These are phyloP conservation scores for Accipiter virgatus DNA, from an alignment of 2,113 vertebrate species.

Conservation along the genomic window DNA sequence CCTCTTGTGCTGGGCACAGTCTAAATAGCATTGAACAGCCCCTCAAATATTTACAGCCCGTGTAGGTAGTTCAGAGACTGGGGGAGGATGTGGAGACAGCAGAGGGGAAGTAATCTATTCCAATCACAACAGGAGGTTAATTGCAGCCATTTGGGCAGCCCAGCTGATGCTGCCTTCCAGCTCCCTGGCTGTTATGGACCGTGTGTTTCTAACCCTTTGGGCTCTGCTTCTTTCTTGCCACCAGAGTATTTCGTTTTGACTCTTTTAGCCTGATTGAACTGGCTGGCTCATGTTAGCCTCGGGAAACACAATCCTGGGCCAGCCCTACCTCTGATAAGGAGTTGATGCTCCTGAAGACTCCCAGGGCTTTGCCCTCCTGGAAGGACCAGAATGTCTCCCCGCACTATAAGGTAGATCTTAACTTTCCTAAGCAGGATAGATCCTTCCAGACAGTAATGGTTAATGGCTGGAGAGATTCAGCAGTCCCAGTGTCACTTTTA, in stretches of 20 bases:
- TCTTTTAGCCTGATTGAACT: not conserved
- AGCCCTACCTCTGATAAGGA: not conserved
- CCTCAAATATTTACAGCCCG: not conserved
- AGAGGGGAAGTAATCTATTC: not conserved
- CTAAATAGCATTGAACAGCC: not conserved
- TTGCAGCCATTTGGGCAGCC: not conserved
- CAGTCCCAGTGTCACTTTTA: not conserved
- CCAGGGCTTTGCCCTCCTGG: not conserved
- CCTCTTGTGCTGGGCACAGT: not conserved
- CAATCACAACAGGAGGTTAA: not conserved
- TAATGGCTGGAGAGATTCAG: not conserved
- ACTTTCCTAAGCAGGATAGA: not conserved
- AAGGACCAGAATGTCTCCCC: not conserved
- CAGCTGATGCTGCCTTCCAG: not conserved
- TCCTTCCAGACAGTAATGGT: not conserved
- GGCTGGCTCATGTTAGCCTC: not conserved
- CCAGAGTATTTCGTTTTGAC: not conserved
- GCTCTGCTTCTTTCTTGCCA: not conserved
- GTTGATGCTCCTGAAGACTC: not conserved
- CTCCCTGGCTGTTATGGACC: not conserved
- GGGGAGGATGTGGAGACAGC: not conserved
- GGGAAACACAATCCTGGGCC: not conserved
- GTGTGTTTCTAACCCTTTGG: not conserved
- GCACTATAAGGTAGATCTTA: not conserved
- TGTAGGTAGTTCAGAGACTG: not conserved